Conservation (phyloP, 2,797 vertebrate genomes). For the Hoplostethus mediterraneus region DNA sequence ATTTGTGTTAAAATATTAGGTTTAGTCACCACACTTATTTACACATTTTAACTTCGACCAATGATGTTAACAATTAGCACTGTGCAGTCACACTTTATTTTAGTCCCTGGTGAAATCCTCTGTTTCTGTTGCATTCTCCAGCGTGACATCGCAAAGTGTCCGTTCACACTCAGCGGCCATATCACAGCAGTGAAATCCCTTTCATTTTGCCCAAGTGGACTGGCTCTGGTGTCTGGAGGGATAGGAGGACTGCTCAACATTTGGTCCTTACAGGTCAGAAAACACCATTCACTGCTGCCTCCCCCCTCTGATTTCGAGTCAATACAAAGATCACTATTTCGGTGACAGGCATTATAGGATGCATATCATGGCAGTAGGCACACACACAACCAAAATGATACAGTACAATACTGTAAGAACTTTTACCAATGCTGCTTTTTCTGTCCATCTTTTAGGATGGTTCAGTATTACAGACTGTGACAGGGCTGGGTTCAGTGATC, state of each 20-base stretch:
- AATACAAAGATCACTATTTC: neutral
- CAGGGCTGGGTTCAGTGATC: slow-evolving; percentile 86
- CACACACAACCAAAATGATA: neutral
- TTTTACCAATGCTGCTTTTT: slow-evolving; percentile 11
- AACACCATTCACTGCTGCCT: slow-evolving; percentile 9
- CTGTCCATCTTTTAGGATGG: slow-evolving; percentile 80
- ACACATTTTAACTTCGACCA: neutral
- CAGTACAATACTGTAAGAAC: neutral
- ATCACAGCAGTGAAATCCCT: slow-evolving; percentile 86
- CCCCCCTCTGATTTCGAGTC: neutral
- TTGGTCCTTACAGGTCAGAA: slow-evolving; percentile 86
- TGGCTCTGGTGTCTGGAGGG: slow-evolving; percentile 85
- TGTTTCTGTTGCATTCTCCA: slow-evolving; percentile 40
- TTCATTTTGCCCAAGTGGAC: slow-evolving; percentile 84
- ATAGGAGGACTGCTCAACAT: slow-evolving; percentile 87
- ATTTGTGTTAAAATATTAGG: neutral
- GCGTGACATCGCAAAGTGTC: slow-evolving; percentile 81
- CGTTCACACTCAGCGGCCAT: slow-evolving; percentile 86
- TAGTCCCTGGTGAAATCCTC: neutral
- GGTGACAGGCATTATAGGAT: neutral
- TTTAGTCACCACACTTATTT: neutral
- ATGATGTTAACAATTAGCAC: neutral
- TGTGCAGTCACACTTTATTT: neutral
- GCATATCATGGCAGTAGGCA: too few species aligned
- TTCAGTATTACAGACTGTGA: slow-evolving; percentile 86